Percentiles rank a stretch among this genome's conserved stretches.
These are phyloP conservation scores for Psettodes erumei DNA, from an alignment of 2,113 vertebrate genomes.

Conservation along the genomic window DNA sequence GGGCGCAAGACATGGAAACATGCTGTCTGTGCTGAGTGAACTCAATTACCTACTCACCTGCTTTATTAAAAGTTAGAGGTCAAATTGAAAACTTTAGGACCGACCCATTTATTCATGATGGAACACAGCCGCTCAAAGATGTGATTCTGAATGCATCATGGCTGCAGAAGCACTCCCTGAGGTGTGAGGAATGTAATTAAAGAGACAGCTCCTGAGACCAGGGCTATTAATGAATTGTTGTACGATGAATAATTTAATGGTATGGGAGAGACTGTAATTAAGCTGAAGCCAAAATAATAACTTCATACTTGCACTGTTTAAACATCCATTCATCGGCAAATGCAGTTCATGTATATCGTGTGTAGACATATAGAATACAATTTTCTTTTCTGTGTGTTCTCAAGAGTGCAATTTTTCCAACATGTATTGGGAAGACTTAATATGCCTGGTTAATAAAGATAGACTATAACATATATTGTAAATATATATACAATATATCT, in stretches of 20 bases:
- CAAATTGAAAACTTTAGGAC: neutral
- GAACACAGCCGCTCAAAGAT: neutral
- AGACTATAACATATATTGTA: neutral
- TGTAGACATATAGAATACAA: neutral
- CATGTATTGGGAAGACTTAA: too few species aligned
- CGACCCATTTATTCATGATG: neutral
- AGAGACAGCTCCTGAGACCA: conserved; percentile 2
- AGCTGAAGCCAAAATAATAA: neutral
- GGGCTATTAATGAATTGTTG: neutral
- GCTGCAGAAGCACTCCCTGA: neutral
- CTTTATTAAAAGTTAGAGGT: neutral
- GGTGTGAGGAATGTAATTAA: conserved; percentile 1
- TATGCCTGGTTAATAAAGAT: neutral
- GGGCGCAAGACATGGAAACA: neutral
- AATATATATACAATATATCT: neutral
- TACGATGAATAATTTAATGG: neutral
- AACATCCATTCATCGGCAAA: neutral
- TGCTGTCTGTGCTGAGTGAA: neutral
- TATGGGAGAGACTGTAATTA: neutral
- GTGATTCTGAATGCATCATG: neutral
- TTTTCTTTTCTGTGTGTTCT: neutral
- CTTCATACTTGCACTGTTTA: neutral
- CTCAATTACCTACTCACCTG: neutral
- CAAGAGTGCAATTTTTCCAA: neutral
- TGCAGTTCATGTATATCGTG: neutral